Evolutionary conservation across 2,888 invertebrate species (phyloP), one percentile per base, ranked within the genome.

Genomic region (Chymomyza caudatula): DNA sequence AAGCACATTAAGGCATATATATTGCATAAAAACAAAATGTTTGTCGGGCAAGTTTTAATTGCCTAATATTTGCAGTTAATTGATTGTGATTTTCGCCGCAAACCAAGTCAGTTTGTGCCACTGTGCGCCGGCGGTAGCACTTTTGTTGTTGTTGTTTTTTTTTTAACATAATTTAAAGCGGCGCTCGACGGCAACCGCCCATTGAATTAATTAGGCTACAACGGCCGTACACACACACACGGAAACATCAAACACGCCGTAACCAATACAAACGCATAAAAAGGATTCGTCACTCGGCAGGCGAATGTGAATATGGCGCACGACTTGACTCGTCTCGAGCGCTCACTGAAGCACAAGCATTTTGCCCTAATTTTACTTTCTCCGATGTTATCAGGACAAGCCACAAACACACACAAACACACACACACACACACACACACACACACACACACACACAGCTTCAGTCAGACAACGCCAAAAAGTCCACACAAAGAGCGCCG

Each of bases 341-440:
- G 72, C 64, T 37, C 68, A 29, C 57, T 58, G 60, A 63, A 59
- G 54, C 58, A 59, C 74, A 70, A 82, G 77, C 71, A 85, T 83
- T 80, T 80, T 83, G 82, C 82, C 82, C 82, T 80, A 83, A 83
- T 83, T 83, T 83, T 83, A 83, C 85, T 83, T 83, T 83, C 82
- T 73, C 77, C 82, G 83, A 82, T 85, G 83, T 78, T 80, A 83
- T 85, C 85, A 83, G 85, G 83, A 85, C 85, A 77, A 60, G 74
- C 82, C 57, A 65, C 65, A 59, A 52, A 64, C 51, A 23, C 67
- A 51, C 57, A 62, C 65, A 60, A 63, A 65, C 70, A 74, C 60
- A 75, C 15, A 75, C 71, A 63, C 60, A 53, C 42, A 53, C 65
- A 73, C 44, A 59, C 57, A 20, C 15, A 65, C 55, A 67, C 69